These are phyloP conservation scores for Columba livia DNA, from an alignment of 2,113 vertebrate species.

Conservation along the genomic window DNA sequence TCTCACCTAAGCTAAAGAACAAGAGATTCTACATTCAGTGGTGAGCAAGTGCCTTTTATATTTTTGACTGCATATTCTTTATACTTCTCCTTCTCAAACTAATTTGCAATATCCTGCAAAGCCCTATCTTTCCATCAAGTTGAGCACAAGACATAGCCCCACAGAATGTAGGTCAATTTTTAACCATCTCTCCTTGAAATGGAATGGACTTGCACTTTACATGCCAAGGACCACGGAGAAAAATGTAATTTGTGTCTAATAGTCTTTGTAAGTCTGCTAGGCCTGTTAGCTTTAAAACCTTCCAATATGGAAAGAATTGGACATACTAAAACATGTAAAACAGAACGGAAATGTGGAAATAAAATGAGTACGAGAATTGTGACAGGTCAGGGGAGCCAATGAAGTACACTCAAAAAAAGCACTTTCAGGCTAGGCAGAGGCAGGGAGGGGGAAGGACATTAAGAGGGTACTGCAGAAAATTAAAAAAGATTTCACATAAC, in stretches of 20 bases:
- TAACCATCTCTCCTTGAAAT: slow-evolving; percentile 4
- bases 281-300: background rate
- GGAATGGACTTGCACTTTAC: background rate
- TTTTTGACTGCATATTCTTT: background rate
- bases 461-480: background rate
- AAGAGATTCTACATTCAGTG: background rate
- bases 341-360: background rate
- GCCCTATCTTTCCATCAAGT: background rate
- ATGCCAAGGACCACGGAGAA: slow-evolving; percentile 11
- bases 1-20: slow-evolving; percentile 15
- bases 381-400: background rate
- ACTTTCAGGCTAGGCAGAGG: background rate
- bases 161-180: slow-evolving; percentile 58
- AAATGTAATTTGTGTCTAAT: slow-evolving; percentile 9
- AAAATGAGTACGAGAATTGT: background rate
- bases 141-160: background rate
- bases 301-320: slow-evolving; percentile 16
- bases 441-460: too few relatives aligned
- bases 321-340: background rate
- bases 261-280: background rate
- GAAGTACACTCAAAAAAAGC: background rate
- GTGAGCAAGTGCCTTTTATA: background rate
- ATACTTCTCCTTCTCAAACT: background rate
- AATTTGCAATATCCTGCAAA: background rate
- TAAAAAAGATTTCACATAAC: background rate